A percentile compares a stretch with the other conserved stretches of the same genome.
Conservation (phyloP, 1,140 invertebrate species). For the Bombus ignitus region DNA sequence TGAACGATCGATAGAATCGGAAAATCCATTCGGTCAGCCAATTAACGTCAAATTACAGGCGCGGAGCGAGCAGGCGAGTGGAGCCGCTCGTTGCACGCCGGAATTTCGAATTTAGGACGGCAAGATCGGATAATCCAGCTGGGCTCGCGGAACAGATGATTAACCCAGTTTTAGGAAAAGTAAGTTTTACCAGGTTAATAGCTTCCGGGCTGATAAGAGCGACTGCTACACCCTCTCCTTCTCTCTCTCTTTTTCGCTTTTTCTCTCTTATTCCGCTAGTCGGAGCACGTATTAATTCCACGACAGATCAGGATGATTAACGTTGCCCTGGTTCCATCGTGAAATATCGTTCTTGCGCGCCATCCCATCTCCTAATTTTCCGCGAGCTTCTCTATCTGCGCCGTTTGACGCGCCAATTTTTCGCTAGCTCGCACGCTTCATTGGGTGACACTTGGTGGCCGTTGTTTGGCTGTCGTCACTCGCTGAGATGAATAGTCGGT, state of each 20-base stretch:
- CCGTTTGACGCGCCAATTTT: background rate
- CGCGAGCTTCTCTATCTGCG: background rate
- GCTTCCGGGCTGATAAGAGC: conserved; percentile 48
- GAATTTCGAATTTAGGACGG: conserved; percentile 34
- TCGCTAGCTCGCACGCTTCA: background rate
- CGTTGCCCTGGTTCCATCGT: conserved; percentile 21
- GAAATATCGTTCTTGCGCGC: background rate
- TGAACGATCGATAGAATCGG: conserved; percentile 29
- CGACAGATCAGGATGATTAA: conserved; percentile 18
- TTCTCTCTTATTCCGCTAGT: background rate
- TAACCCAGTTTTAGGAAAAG: conserved; percentile 50
- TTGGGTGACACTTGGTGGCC: background rate
- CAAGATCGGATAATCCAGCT: conserved; percentile 9
- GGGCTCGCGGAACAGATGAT: conserved; percentile 32
- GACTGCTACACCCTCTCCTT: background rate
- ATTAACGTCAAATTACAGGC: conserved; percentile 43
- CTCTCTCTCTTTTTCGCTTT: background rate
- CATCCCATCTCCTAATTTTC: background rate
- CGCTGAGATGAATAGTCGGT: background rate
- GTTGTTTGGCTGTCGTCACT: background rate
- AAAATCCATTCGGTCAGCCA: conserved; percentile 38
- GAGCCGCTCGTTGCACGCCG: background rate
- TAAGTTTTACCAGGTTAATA: conserved; percentile 54
- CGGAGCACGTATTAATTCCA: conserved; percentile 7
- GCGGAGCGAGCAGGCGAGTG: background rate